Conservation (phyloP, 2,888 invertebrate genomes). For the Melolontha melolontha region DNA sequence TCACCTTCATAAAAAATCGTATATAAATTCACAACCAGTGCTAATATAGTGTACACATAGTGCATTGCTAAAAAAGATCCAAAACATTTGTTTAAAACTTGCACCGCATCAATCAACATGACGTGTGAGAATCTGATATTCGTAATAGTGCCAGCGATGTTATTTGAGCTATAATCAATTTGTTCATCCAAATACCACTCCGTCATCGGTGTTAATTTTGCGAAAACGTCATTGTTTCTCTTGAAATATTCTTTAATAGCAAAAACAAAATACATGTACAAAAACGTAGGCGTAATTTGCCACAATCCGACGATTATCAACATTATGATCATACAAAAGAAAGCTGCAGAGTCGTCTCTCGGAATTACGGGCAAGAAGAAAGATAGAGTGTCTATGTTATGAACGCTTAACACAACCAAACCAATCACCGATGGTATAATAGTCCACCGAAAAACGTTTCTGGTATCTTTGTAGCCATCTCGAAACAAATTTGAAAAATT, state of each 20-base stretch:
- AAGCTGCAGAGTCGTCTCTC: not conserved
- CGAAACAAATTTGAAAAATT: slow-evolving; percentile 31
- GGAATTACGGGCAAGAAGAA: slow-evolving; percentile 22
- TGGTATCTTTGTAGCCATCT: not conserved
- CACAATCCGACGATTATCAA: slow-evolving; percentile 12
- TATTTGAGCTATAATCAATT: not conserved
- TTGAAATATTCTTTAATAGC: slow-evolving; percentile 28
- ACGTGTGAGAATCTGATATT: slow-evolving; percentile 28
- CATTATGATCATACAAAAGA: not conserved
- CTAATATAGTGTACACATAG: slow-evolving; percentile 15
- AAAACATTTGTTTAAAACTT: slow-evolving; percentile 25
- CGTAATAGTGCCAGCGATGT: not conserved
- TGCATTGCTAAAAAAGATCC: slow-evolving; percentile 26
- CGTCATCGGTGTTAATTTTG: slow-evolving; percentile 3
- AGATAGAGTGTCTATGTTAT: slow-evolving; percentile 3
- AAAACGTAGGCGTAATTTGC: slow-evolving; percentile 27
- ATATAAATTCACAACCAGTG: slow-evolving; percentile 30
- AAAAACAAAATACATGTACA: slow-evolving; percentile 22
- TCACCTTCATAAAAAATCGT: slow-evolving; percentile 12
- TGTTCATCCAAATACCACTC: slow-evolving; percentile 13
- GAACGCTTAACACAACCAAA: slow-evolving; percentile 1
- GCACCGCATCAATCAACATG: slow-evolving; percentile 29
- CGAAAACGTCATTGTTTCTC: slow-evolving; percentile 17
- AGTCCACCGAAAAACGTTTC: slow-evolving; percentile 5
- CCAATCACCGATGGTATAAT: slow-evolving; percentile 11